Base-by-base conservation (phyloP, 2,888 invertebrate genomes). In the Glaucopsyche alexis region DNA sequence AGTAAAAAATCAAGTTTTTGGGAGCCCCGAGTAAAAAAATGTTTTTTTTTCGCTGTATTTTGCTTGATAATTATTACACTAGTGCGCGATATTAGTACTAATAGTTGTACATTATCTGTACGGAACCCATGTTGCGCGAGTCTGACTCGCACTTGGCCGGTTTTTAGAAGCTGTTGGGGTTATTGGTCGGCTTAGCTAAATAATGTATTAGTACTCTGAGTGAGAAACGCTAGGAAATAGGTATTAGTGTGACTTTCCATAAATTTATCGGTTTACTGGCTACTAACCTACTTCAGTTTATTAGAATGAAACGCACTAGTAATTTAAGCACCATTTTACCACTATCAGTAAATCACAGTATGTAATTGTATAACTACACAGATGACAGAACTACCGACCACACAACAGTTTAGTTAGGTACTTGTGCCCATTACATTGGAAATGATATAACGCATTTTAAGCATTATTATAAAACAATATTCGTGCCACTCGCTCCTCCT, bases 161-260 rank as follows among this genome's bases (percentile, higher is more conserved):
- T 60, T 60, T 60, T 45, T 16, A 45, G 66, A 42, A 40, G 19
- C 11, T 2, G 29, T 7, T 76, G 81, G 80, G 86, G 85, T 86
- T 84, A 79, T 80, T 77, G 85, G 81, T 82, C 89, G 77, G 76
- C 78, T 79, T 78, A 78, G 77, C 55, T 75, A 76, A 79, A 78
- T 82, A 81, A 85, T 84, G 81, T 84, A 81, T 83, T 82, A 78
- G 79, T 80, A 60, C 3, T 3, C n/a, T 2, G 55, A 60, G 60
- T 77, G 78, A 76, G 81, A 79, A 80, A 79, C 75, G 78, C 80
- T 80, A 77, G 78, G 80, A 81, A 60, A 60, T 14, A 14, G 60
- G 55, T 29, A 82, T 81, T 81, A 75, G 72, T 76, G 77, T 77
- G 78, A 80, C 79, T 80, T 80, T 78, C 79, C 78, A 76, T 69